phyloP scores from a whole-genome alignment of 2,888 invertebrate species.

The Linyphia triangularis region DNA sequence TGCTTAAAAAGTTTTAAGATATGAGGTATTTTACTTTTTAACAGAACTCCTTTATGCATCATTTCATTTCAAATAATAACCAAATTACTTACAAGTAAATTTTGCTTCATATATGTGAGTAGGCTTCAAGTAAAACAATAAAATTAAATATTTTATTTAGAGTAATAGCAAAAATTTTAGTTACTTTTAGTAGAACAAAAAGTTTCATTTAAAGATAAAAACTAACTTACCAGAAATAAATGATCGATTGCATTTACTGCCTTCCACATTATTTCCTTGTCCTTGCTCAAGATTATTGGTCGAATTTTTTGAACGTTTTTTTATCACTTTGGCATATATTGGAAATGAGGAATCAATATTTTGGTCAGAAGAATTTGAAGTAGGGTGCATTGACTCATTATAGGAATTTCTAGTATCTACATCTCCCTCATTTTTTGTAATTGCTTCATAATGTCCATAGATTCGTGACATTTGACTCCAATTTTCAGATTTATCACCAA shows the following conservation, averaged over 20 bases:
- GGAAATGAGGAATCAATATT: slow-evolving; percentile 62
- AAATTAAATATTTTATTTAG: no score
- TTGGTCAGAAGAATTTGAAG: slow-evolving; percentile 15
- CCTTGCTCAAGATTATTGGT: slow-evolving; percentile 29
- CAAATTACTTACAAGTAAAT: no score
- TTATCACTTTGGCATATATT: slow-evolving; percentile 71
- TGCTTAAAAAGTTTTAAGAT: no score
- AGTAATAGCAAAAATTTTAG: no score
- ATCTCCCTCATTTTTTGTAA: slow-evolving; percentile 56
- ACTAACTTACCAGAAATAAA: slow-evolving; percentile 43
- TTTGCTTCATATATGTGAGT: no score
- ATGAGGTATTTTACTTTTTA: no score
- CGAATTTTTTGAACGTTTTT: slow-evolving; percentile 62
- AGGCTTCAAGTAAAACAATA: no score
- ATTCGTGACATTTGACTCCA: slow-evolving; percentile 14
- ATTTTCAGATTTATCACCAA: slow-evolving; percentile 31
- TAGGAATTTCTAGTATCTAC: slow-evolving; percentile 56
- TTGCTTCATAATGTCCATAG: slow-evolving; percentile 41
- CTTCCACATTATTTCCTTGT: slow-evolving; percentile 1
- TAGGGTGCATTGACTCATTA: slow-evolving; percentile 19
- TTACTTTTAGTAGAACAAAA: no score
- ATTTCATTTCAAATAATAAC: no score
- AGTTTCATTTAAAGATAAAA: no score
- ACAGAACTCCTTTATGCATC: no score
- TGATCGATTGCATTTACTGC: slow-evolving; percentile 5